A percentile compares a stretch with the other conserved stretches of the same genome.
These are phyloP conservation scores for Tyrannus savana DNA, from an alignment of 2,113 vertebrate species.

Conservation along the genomic window DNA sequence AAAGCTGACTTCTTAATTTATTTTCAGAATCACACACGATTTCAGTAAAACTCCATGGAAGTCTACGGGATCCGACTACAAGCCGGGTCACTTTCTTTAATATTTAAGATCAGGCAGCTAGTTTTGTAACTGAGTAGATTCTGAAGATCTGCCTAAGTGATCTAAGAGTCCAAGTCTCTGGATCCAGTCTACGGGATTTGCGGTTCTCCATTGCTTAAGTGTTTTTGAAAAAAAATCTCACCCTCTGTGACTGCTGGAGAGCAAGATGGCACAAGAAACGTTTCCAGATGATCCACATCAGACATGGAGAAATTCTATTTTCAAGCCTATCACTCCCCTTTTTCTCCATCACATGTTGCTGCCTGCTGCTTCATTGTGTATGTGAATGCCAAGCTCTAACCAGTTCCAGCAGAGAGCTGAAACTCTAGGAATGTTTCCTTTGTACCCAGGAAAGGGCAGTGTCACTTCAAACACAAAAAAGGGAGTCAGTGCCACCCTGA, in stretches of 20 bases:
- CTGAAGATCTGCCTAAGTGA: not conserved
- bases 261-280: not conserved
- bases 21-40: not conserved
- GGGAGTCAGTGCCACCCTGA: not conserved
- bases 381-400: not conserved
- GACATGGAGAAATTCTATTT: not conserved
- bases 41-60: not conserved
- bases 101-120: not conserved
- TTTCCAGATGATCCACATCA: not conserved
- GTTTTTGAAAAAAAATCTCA: not conserved
- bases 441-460: not conserved
- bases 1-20: not conserved
- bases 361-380: not conserved
- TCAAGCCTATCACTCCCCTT: not conserved
- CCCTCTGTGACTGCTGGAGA: not conserved
- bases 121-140: not conserved
- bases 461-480: not conserved
- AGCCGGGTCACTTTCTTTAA: not conserved
- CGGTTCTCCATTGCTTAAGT: not conserved
- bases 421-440: not conserved
- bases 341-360: not conserved
- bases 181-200: not conserved
- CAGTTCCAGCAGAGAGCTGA: not conserved
- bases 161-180: not conserved
- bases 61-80: not conserved